Percentiles rank a stretch among this genome's conserved stretches.
These are phyloP conservation scores for Myodes glareolus DNA, from an alignment of 2,113 vertebrate species.

Conservation along the genomic window DNA sequence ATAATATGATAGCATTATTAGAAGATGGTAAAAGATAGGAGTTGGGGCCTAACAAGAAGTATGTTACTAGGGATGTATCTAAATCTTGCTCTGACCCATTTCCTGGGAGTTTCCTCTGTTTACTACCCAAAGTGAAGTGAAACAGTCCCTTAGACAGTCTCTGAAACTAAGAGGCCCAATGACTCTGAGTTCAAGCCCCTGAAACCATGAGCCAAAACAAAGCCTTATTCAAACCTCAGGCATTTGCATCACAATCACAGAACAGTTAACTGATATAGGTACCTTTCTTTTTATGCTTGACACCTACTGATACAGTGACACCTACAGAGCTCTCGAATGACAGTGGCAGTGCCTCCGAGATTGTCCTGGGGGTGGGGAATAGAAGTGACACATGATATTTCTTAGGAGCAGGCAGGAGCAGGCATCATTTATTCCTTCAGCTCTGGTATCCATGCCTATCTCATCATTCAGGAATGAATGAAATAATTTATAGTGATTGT, in stretches of 20 bases:
- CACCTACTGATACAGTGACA: not conserved
- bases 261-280: not conserved
- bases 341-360: not conserved
- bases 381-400: not conserved
- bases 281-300: not conserved
- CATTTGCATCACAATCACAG: not conserved
- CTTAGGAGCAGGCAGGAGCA: not conserved
- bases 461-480: not conserved
- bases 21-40: not conserved
- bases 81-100: not conserved
- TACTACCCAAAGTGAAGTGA: not conserved
- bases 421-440: not conserved
- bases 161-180: not conserved
- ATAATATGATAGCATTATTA: not conserved
- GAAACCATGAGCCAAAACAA: not conserved
- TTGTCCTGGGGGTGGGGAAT: accelerated
- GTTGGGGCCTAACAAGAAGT: not conserved
- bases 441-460: not conserved
- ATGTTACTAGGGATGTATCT: not conserved
- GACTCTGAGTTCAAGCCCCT: not conserved
- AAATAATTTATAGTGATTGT: not conserved
- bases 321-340: not conserved
- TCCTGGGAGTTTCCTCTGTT: not conserved
- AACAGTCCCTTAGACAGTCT: not conserved
- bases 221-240: not conserved